Base-by-base conservation (phyloP, 2,888 invertebrate genomes). In the Idaea straminata region DNA sequence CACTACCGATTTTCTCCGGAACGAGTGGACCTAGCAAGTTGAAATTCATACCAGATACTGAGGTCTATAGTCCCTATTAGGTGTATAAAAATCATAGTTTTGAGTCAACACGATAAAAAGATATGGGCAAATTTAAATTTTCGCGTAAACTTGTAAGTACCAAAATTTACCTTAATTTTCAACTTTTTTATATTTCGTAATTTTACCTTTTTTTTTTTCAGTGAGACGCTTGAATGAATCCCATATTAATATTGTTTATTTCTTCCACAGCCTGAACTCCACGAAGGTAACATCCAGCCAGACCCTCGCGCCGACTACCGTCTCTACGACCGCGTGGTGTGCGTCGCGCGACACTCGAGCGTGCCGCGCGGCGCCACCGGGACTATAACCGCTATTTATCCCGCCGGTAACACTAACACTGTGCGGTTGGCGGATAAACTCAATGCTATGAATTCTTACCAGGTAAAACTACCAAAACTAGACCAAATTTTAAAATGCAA, bases 351-450 rank as follows among this genome's bases (percentile, higher is more conserved):
- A 47, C 95, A 95, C 63, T 96, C 95, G 79, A 94, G 96, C 0
- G 97, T 97, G 15, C 98, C 98, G 0, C 86, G 96, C 5, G 99
- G 98, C 0, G 92, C 95, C 10, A 94, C 95, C 70, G 99, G 99
- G 36, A 98, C 98, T 0, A 92, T 99, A 0, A 95, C 97, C n/a
- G 97, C 95, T 0, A 92, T 96, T 7, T 88, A 72, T 74, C 81
- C 88, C 58, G 73, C 81, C 77, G 74, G 82, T 82, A 67, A 35
- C 77, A 79, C 79, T 81, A 94, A 77, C 83, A 94, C 84, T 61
- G 94, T 80, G 68, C 89, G 86, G 62, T 85, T 89, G 72, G 93
- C 86, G 38, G 95, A 92, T 79, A 94, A 90, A 62, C 78, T 82
- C 69, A 91, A 93, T 63, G 85, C 92, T 0, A 95, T 95, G 59